Percentiles rank a stretch among this genome's conserved stretches.
Conservation (phyloP, 2,797 vertebrate species). For the Chloroceryle inda region DNA sequence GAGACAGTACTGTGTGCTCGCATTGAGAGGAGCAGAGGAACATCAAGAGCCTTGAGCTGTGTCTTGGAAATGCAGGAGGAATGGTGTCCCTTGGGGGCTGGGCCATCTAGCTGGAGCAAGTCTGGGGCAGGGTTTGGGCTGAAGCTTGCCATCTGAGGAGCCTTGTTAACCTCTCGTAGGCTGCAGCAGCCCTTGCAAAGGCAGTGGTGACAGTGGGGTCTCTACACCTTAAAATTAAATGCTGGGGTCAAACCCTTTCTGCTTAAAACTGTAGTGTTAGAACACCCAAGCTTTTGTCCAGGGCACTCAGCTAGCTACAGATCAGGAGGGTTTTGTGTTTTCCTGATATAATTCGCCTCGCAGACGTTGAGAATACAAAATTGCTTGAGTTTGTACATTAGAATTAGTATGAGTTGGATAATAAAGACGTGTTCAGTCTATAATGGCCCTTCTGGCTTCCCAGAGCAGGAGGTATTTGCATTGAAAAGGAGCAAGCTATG, state of each 20-base stretch:
- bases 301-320: rapidly evolving
- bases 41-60: background rate
- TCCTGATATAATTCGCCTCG: background rate
- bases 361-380: background rate
- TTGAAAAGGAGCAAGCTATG: background rate
- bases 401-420: background rate
- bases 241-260: background rate
- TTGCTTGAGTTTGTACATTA: background rate
- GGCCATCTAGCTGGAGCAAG: background rate
- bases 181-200: background rate
- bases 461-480: background rate
- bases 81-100: rapidly evolving
- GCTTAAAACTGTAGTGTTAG: background rate
- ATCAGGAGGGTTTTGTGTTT: rapidly evolving
- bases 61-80: background rate
- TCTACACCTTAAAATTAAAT: background rate
- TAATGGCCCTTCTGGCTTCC: background rate
- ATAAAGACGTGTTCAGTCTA: background rate
- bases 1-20: background rate
- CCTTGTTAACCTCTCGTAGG: background rate
- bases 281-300: rapidly evolving
- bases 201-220: background rate
- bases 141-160: background rate
- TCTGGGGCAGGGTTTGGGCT: background rate
- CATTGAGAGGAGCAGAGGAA: background rate